These are phyloP conservation scores for Syngnathus scovelli DNA, from an alignment of 2,113 vertebrate genomes.

Conservation along the genomic window DNA sequence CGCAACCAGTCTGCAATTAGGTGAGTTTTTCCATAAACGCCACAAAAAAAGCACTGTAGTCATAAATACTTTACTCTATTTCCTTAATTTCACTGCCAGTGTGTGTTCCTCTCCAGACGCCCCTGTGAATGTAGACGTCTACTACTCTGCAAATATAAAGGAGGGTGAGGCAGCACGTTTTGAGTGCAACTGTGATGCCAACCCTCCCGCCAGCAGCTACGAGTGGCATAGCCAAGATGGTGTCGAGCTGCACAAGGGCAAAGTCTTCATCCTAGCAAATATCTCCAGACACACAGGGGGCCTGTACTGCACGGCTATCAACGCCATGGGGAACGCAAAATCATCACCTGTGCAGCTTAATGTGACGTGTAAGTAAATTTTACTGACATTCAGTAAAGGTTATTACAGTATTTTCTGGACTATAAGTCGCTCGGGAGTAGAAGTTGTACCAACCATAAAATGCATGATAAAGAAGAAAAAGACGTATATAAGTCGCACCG, in stretches of 20 bases:
- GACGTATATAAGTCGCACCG: no score
- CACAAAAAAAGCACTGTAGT: no score
- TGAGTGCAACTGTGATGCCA: conserved; percentile 52
- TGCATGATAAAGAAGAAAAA: no score
- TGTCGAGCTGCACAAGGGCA: conserved; percentile 11
- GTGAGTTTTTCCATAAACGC: no score
- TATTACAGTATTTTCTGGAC: no score
- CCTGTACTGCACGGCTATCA: conserved; percentile 57
- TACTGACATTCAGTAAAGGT: not conserved
- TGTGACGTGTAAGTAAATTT: conserved; percentile 54
- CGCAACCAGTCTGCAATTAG: no score
- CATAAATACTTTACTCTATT: no score
- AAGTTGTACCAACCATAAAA: no score
- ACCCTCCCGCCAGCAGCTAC: conserved; percentile 45
- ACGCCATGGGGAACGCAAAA: conserved; percentile 30
- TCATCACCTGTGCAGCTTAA: conserved; percentile 38
- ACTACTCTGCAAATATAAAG: conserved; percentile 17
- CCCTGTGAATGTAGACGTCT: conserved; percentile 45
- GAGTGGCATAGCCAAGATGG: conserved; percentile 44
- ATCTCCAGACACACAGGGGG: conserved; percentile 42
- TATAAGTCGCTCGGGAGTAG: no score
- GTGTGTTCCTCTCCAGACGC: conserved; percentile 40
- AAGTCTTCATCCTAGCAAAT: conserved; percentile 23
- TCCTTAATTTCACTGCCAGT: no score
- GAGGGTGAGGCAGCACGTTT: conserved; percentile 51